phyloP scores from a whole-genome alignment of 2,888 invertebrate genomes.

The Temnothorax ravouxi region DNA sequence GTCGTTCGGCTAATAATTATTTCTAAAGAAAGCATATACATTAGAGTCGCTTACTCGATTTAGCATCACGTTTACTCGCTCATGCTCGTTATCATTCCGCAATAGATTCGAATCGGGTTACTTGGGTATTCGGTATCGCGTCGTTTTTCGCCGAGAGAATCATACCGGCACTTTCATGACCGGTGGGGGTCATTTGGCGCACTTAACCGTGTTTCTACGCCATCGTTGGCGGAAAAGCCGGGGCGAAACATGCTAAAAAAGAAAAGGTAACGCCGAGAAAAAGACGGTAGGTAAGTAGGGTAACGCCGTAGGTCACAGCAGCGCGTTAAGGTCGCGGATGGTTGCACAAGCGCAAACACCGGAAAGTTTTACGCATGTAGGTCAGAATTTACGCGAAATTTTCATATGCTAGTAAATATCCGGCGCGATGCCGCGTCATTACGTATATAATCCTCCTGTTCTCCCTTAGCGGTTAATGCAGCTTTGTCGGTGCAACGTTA shows the following conservation, averaged over 20 bases:
- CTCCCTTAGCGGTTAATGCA: slow-evolving; percentile 67
- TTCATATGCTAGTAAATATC: slow-evolving; percentile 60
- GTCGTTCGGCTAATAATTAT: neutral
- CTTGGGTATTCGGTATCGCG: too few species aligned
- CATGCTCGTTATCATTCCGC: neutral
- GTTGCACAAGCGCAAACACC: slow-evolving; percentile 16
- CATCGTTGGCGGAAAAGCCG: neutral
- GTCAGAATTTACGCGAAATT: slow-evolving; percentile 65
- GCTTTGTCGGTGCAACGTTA: slow-evolving; percentile 28
- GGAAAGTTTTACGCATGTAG: slow-evolving; percentile 57
- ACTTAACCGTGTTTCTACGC: slow-evolving; percentile 24
- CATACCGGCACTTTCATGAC: slow-evolving; percentile 13
- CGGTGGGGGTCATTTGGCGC: slow-evolving; percentile 6
- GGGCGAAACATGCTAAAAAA: slow-evolving; percentile 28
- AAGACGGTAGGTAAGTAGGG: slow-evolving; percentile 1
- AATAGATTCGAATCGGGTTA: slow-evolving; percentile 1
- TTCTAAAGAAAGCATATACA: neutral
- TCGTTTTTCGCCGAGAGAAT: slow-evolving; percentile 39
- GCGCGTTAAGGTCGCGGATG: slow-evolving; percentile 33
- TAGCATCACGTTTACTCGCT: neutral
- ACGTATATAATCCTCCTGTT: slow-evolving; percentile 34
- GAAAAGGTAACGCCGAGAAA: slow-evolving; percentile 21
- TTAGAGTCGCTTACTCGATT: neutral
- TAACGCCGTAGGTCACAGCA: neutral
- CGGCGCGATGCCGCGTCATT: slow-evolving; percentile 42